phyloP scores from a whole-genome alignment of 2,113 vertebrate genomes.

The Hypanus sabinus region DNA sequence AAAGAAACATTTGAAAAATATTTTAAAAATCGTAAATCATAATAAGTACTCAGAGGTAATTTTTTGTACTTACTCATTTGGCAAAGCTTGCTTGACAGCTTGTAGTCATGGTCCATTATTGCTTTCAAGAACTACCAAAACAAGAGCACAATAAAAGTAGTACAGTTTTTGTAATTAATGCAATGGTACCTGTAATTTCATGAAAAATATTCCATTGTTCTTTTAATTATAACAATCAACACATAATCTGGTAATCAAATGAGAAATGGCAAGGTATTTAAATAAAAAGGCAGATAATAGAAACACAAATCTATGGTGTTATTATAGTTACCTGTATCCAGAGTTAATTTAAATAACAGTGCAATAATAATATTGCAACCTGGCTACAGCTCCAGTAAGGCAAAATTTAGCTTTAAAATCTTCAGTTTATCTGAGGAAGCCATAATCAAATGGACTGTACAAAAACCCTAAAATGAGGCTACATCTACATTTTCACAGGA shows the following conservation, averaged over 20 bases:
- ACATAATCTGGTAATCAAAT: neutral
- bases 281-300: neutral
- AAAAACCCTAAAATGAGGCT: neutral
- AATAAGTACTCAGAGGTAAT: conserved; percentile 1
- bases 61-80: conserved; percentile 67
- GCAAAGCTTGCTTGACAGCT: conserved; percentile 65
- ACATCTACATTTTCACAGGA: neutral
- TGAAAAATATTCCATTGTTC: neutral
- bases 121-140: conserved; percentile 69
- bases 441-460: neutral
- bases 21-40: neutral
- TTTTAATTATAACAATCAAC: neutral
- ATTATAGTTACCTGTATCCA: neutral
- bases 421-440: neutral
- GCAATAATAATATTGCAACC: neutral
- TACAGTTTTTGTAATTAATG: neutral
- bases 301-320: neutral
- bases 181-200: neutral
- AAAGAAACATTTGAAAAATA: too few relatives aligned
- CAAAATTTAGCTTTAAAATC: neutral
- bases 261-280: neutral
- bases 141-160: conserved; percentile 38
- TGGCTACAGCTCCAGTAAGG: neutral
- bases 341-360: neutral
- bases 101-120: conserved; percentile 60